A percentile compares a stretch with the other conserved stretches of the same genome.
These are phyloP conservation scores for Acropora tenuis DNA, from an alignment of 64 coral and sea anemone species.

Conservation along the genomic window DNA sequence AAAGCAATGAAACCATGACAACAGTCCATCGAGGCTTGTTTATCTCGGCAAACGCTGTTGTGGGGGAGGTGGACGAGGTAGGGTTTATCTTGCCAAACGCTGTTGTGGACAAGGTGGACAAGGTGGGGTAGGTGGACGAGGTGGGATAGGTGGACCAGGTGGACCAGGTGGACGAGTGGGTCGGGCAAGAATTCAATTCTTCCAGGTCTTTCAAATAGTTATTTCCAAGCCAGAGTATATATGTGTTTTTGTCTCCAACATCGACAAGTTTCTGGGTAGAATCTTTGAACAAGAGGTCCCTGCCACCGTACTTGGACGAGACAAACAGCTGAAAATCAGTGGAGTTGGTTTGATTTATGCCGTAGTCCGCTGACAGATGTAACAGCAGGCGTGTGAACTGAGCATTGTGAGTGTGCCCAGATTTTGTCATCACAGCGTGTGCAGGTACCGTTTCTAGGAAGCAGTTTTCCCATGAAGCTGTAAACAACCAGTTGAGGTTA, in stretches of 20 bases:
- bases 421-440: constrained; percentile 22
- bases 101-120: too few species aligned
- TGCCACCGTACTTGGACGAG: neutral
- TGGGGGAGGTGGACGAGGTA: too few species aligned
- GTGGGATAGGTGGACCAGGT: too few species aligned
- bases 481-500: neutral
- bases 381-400: neutral
- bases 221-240: constrained; percentile 31
- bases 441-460: neutral
- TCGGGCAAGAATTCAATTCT: neutral
- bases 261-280: constrained; percentile 51
- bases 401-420: neutral
- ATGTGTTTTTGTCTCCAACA: constrained; percentile 20
- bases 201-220: constrained; percentile 17
- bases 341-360: neutral
- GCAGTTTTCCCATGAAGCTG: neutral
- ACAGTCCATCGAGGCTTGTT: neutral
- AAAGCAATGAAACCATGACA: neutral
- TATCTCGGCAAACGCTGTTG: neutral
- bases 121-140: too few species aligned
- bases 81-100: too few species aligned
- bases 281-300: constrained; percentile 71
- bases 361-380: neutral
- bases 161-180: neutral
- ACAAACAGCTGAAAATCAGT: neutral